Percentiles rank a stretch among this genome's conserved stretches.
Conservation (phyloP, 1,140 invertebrate species). For the Phthorimaea operculella region DNA sequence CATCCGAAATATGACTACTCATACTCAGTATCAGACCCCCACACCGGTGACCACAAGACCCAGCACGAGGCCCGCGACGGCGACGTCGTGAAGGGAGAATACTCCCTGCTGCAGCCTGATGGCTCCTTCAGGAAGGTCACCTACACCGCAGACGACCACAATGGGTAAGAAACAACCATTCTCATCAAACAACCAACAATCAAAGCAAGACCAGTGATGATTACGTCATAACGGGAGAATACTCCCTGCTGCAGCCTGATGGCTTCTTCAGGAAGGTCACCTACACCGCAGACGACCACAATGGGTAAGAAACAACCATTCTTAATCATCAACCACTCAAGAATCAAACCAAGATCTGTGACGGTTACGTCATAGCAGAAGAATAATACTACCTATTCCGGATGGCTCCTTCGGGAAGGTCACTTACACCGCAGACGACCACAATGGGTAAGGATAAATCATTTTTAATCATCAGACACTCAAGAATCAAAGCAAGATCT, state of each 20-base stretch:
- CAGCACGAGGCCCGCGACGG: slow-evolving; percentile 66
- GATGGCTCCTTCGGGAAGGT: slow-evolving; percentile 78
- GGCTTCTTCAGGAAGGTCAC: no score
- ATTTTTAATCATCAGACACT: neutral
- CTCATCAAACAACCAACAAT: neutral
- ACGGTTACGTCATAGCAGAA: slow-evolving; percentile 61
- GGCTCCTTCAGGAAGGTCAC: slow-evolving; percentile 77
- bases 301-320: neutral
- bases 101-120: slow-evolving; percentile 73
- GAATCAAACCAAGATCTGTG: slow-evolving; percentile 63
- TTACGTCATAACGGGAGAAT: no score
- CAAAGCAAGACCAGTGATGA: no score
- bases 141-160: slow-evolving; percentile 78
- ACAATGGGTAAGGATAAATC: slow-evolving; percentile 69
- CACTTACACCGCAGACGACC: slow-evolving; percentile 78
- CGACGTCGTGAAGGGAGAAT: slow-evolving; percentile 64
- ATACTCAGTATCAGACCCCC: slow-evolving; percentile 64
- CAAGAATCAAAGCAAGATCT: no score
- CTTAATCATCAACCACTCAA: slow-evolving; percentile 24
- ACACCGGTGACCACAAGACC: slow-evolving; percentile 67
- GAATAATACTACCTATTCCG: slow-evolving; percentile 70
- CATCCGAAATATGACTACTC: slow-evolving; percentile 67
- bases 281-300: no score
- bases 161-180: slow-evolving; percentile 60
- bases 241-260: no score